Conservation (phyloP, 2,797 vertebrate genomes). For the Sciurus carolinensis region DNA sequence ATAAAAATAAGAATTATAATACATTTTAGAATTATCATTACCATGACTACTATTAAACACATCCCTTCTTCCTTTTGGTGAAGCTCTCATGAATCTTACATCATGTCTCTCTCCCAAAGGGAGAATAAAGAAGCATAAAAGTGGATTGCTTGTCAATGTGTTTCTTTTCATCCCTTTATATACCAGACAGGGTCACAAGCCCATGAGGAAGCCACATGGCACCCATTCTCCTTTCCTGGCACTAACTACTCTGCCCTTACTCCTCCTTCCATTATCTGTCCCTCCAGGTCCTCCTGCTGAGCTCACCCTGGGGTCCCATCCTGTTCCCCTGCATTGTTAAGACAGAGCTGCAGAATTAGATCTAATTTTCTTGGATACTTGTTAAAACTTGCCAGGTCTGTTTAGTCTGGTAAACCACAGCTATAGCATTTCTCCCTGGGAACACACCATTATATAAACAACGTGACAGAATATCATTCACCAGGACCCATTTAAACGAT, state of each 20-base stretch:
- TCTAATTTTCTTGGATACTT: neutral
- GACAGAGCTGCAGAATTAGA: neutral
- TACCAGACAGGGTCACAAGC: neutral
- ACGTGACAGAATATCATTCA: neutral
- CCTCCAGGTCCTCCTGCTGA: neutral
- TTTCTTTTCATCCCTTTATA: neutral
- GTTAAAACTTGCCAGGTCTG: neutral
- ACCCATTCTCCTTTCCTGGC: neutral
- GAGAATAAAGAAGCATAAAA: neutral
- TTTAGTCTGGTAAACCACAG: neutral
- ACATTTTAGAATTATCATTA: neutral
- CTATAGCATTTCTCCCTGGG: neutral
- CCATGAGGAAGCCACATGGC: neutral
- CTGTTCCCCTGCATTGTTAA: neutral
- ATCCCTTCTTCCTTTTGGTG: neutral
- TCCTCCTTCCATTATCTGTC: neutral
- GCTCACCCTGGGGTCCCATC: neutral
- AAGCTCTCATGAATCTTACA: neutral
- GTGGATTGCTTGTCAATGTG: neutral
- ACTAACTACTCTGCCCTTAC: fast-evolving
- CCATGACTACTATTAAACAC: neutral
- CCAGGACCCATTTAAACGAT: neutral
- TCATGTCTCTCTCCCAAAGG: neutral
- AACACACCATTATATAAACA: neutral
- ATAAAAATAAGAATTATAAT: neutral